Conservation (phyloP, 2,797 vertebrate species). For the Peromyscus nudipes region DNA sequence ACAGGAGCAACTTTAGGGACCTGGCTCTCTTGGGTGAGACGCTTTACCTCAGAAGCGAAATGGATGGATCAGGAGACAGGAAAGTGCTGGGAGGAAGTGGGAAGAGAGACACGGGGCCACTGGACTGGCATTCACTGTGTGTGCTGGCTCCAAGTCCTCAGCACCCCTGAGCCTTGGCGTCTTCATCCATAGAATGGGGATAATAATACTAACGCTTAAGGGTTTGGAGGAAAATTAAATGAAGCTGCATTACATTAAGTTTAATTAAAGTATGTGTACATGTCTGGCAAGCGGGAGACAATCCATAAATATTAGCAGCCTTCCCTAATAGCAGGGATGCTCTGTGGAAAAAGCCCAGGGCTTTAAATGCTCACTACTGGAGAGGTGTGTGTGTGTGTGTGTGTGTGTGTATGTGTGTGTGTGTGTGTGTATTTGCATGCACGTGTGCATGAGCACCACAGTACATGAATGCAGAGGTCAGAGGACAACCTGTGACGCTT, state of each 20-base stretch:
- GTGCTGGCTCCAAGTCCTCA: neutral
- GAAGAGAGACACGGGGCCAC: too few relatives aligned
- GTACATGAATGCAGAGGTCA: neutral
- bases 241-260: constrained; percentile 33
- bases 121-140: neutral
- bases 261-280: constrained; percentile 38
- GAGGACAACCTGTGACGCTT: neutral
- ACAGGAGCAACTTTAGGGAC: neutral
- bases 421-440: neutral
- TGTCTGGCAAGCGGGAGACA: neutral
- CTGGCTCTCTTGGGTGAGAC: neutral
- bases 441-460: neutral
- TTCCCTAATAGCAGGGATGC: neutral
- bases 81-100: accelerated
- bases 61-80: neutral
- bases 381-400: neutral
- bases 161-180: constrained; percentile 2
- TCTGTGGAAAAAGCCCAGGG: neutral
- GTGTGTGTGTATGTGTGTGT: neutral
- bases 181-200: neutral
- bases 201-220: neutral
- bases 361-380: neutral
- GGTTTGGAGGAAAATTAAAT: constrained; percentile 23
- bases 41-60: neutral
- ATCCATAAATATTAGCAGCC: constrained; percentile 28